Percentiles rank a stretch among this genome's conserved stretches.
These are phyloP conservation scores for Encarsia formosa DNA, from an alignment of 2,888 invertebrate species.

Conservation along the genomic window DNA sequence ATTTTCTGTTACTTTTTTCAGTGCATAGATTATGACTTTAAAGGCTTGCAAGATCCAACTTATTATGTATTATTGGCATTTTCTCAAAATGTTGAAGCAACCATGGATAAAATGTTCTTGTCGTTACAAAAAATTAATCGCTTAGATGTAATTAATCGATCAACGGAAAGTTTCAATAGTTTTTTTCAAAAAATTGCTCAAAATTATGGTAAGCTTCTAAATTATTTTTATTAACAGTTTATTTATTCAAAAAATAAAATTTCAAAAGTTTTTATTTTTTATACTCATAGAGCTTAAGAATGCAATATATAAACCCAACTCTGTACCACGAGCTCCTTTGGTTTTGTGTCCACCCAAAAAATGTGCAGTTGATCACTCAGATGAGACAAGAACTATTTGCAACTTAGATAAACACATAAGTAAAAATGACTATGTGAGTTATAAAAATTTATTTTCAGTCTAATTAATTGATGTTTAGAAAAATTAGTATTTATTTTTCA, in stretches of 20 bases:
- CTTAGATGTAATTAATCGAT: conserved; percentile 55
- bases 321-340: conserved; percentile 37
- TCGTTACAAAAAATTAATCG: conserved; percentile 54
- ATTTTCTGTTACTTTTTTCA: conserved; percentile 20
- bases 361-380: neutral
- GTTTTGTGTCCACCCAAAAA: conserved; percentile 32
- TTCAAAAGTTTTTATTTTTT: conserved; percentile 1
- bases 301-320: conserved; percentile 29
- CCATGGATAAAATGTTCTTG: conserved; percentile 55
- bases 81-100: conserved; percentile 55
- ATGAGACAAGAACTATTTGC: neutral
- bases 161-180: conserved; percentile 49
- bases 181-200: conserved; percentile 20
- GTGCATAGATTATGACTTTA: conserved; percentile 55
- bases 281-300: conserved; percentile 23
- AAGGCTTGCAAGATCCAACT: conserved; percentile 53
- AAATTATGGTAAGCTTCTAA: conserved; percentile 4
- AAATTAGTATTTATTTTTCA: too few relatives aligned
- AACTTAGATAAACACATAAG: neutral
- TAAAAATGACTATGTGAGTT: neutral
- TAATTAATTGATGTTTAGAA: neutral
- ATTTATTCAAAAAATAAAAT: neutral
- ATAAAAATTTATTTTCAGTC: neutral
- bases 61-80: conserved; percentile 57
- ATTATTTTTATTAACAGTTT: neutral